These are phyloP conservation scores for Volucella bombylans DNA, from an alignment of 2,888 invertebrate species.

Conservation along the genomic window DNA sequence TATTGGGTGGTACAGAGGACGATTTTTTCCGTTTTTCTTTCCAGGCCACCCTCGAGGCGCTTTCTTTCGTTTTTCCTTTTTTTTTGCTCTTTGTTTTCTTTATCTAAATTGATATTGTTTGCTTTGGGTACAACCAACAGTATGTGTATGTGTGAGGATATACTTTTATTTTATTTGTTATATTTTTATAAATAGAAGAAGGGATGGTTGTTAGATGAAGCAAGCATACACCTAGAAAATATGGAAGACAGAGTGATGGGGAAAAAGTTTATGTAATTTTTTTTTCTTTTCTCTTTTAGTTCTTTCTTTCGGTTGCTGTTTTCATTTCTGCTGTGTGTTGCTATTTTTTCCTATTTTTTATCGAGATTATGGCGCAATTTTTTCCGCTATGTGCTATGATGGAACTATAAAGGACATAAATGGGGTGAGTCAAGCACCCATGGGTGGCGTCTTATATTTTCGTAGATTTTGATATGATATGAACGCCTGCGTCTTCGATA, in stretches of 20 bases:
- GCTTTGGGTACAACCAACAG: constrained; percentile 58
- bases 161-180: constrained; percentile 66
- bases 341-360: constrained; percentile 21
- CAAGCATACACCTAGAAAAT: constrained; percentile 66
- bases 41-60: constrained; percentile 35
- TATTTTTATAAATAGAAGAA: constrained; percentile 58
- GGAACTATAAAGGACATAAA: constrained; percentile 64
- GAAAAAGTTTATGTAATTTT: constrained; percentile 41
- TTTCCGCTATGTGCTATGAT: constrained; percentile 64
- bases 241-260: constrained; percentile 53
- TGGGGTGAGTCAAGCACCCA: constrained; percentile 34
- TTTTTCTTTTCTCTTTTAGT: constrained; percentile 27
- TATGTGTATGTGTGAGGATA: constrained; percentile 59
- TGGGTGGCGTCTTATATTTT: constrained; percentile 60
- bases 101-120: constrained; percentile 77
- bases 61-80: constrained; percentile 56
- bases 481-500: constrained; percentile 74
- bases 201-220: constrained; percentile 61
- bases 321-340: constrained; percentile 25
- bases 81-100: constrained; percentile 70
- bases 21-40: constrained; percentile 44
- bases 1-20: constrained; percentile 63
- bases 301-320: constrained; percentile 11
- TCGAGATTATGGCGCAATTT: constrained; percentile 70
- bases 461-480: constrained; percentile 75